Evolutionary conservation across 1,140 invertebrate species (phyloP), one percentile per base, ranked within the genome.

Genomic region (Chrysomallon squamiferum): DNA sequence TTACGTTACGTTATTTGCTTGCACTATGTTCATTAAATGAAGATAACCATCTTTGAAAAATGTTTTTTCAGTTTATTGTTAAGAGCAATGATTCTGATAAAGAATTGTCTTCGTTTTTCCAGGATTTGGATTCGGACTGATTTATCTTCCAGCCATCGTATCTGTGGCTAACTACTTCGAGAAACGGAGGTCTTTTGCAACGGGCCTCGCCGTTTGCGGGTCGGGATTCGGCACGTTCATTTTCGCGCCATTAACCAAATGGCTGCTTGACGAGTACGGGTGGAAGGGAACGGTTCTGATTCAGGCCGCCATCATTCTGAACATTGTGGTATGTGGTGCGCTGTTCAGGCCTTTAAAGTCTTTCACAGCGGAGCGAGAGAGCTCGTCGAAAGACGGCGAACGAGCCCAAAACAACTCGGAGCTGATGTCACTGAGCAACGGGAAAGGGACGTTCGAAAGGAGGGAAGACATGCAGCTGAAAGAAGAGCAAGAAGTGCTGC

Each of bases 131-230:
- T 91, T 93, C 73, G 94, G 94, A 7, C 88, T 96, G 77, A 92
- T 96, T 72, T 97, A 96, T 86, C 92, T 96, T 41, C 94, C 95
- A 6, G 92, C 94, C n/a, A 93, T 96, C 43, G 91, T 96, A 73
- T 92, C 92, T n/a, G 92, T 95, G 1, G 93, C 93, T 4, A 95
- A 95, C 87, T 97, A 96, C 87, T 97, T 97, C 85, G 94, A 96
- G 85, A 92, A 91, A 86, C 93, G 92, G 89, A 86, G 95, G 57
- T 93, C 94, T 2, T 85, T 96, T 56, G 95, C 95, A 0, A 96
- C 94, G 0, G 95, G 95, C 13, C 91, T 97, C 49, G 93, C 94
- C 20, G 80, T 84, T 15, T 80, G 80, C 65, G 83, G 83, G 3
- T 77, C 77, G 29, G 82, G 83, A 13, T 69, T 83, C 33, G 83